Base-by-base conservation (phyloP, 2,888 invertebrate species). In the Chloroclystis v-ata region DNA sequence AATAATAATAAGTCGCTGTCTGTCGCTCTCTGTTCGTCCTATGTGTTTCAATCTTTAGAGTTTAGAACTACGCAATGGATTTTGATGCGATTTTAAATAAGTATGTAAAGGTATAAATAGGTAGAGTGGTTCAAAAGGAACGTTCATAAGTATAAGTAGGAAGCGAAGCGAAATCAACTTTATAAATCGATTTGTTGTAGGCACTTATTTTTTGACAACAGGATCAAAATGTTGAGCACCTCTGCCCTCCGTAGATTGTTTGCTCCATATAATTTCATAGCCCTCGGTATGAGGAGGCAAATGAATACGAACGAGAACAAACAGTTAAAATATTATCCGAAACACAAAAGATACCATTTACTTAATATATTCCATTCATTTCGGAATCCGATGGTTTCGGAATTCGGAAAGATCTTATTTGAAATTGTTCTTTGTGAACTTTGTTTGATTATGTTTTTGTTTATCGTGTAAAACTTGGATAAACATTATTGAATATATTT, bases 201-300 rank as follows among this genome's bases (percentile, higher is more conserved):
- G n/a, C n/a, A n/a, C n/a, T n/a, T n/a, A n/a, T n/a, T n/a, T n/a
- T n/a, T n/a, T n/a, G n/a, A n/a, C n/a, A n/a, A 20, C 20, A 5
- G 20, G 20, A 5, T 20, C 2, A 11, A 62, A 65, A 68, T 56
- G 66, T 79, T 79, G 72, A 69, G 68, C 45, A 26, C 12, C 59
- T 7, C 35, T 57, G 66, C 43, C 39, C 37, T 16, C 33, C 54
- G 69, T 62, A 72, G 71, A 79, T 78, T 78, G 76, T 78, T 76
- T 75, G 76, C 75, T 76, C 74, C 73, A 75, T 75, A 76, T 79
- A 81, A 81, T 81, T 75, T 76, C 73, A 78, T 79, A 78, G 70
- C 65, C 63, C 61, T 54, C 52, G 61, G 53, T 58, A 49, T 52
- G 54, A 63, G 64, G 32, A 58, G 59, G 60, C 59, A 69, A 72